Conservation (phyloP, 2,888 invertebrate species). For the Linyphia triangularis region DNA sequence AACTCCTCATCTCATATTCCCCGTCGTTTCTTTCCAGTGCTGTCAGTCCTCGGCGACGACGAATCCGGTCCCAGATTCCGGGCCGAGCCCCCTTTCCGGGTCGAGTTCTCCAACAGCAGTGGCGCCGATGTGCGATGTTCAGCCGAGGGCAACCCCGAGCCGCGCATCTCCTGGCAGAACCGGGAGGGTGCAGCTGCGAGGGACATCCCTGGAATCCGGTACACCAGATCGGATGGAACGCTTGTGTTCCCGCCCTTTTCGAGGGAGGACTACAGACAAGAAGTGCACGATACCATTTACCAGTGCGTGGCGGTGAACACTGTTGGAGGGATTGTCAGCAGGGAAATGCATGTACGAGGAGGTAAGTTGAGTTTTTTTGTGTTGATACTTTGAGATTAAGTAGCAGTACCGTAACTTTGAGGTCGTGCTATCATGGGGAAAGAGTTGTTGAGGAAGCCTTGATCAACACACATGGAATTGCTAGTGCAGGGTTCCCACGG, state of each 20-base stretch:
- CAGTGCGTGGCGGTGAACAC: slow-evolving; percentile 79
- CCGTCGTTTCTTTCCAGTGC: neutral
- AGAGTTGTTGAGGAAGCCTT: too few relatives aligned
- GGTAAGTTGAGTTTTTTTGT: slow-evolving; percentile 78
- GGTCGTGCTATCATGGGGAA: too few relatives aligned
- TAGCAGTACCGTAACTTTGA: too few relatives aligned
- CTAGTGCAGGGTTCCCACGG: too few relatives aligned
- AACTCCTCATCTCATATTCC: neutral
- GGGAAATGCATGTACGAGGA: slow-evolving; percentile 78
- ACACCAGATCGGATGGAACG: slow-evolving; percentile 79
- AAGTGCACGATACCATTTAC: slow-evolving; percentile 79
- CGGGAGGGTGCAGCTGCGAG: slow-evolving; percentile 78
- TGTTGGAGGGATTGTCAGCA: slow-evolving; percentile 79
- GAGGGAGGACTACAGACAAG: slow-evolving; percentile 77
- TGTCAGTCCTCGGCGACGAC: slow-evolving; percentile 7
- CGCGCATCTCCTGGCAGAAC: slow-evolving; percentile 58
- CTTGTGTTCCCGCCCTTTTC: slow-evolving; percentile 79
- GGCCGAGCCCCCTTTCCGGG: slow-evolving; percentile 41
- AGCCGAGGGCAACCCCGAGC: slow-evolving; percentile 39
- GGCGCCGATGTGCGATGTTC: slow-evolving; percentile 66
- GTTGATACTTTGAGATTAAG: too few relatives aligned
- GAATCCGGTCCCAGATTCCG: slow-evolving; percentile 61
- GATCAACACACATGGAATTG: too few relatives aligned
- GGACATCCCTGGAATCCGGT: slow-evolving; percentile 78
- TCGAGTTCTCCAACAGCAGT: slow-evolving; percentile 74